These are phyloP conservation scores for Geodia barretti DNA, from an alignment of 37 sponge, comb jelly and placozoan species.

Conservation along the genomic window DNA sequence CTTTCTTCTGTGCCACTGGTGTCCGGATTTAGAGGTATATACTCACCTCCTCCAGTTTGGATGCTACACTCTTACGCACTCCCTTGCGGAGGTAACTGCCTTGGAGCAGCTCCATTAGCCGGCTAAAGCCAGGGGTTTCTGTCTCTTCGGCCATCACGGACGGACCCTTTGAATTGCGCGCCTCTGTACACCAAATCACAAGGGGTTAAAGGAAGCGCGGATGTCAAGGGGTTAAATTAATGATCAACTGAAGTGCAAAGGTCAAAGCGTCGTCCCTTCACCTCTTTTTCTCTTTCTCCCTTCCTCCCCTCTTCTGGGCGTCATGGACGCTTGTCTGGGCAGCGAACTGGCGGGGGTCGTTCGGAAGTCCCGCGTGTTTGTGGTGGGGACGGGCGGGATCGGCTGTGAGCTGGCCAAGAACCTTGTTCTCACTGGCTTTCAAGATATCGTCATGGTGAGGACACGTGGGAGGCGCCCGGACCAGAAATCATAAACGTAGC, in stretches of 20 bases:
- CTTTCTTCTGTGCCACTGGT: too few species aligned
- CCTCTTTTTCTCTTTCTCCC: too few species aligned
- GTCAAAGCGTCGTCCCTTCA: too few species aligned
- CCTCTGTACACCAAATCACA: too few species aligned
- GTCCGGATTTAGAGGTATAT: background rate
- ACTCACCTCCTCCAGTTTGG: background rate
- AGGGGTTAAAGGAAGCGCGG: too few species aligned
- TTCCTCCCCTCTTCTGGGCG: too few species aligned
- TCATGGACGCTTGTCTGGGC: background rate
- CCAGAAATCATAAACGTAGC: too few species aligned
- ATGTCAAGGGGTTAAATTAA: too few species aligned
- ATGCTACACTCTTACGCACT: background rate
- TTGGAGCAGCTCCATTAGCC: background rate
- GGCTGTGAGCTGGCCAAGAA: constrained; percentile 99
- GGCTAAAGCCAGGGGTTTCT: background rate
- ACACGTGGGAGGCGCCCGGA: too few species aligned
- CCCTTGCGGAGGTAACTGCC: background rate
- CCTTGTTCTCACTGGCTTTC: constrained; percentile 92
- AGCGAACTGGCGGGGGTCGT: background rate
- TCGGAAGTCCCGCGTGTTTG: constrained; percentile 57
- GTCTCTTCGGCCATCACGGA: background rate
- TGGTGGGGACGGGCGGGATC: constrained; percentile 99
- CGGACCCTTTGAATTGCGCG: too few species aligned
- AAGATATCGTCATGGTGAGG: constrained; percentile 81
- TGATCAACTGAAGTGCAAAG: too few species aligned